phyloP scores from a whole-genome alignment of 2,113 vertebrate genomes.

The Python bivittatus region DNA sequence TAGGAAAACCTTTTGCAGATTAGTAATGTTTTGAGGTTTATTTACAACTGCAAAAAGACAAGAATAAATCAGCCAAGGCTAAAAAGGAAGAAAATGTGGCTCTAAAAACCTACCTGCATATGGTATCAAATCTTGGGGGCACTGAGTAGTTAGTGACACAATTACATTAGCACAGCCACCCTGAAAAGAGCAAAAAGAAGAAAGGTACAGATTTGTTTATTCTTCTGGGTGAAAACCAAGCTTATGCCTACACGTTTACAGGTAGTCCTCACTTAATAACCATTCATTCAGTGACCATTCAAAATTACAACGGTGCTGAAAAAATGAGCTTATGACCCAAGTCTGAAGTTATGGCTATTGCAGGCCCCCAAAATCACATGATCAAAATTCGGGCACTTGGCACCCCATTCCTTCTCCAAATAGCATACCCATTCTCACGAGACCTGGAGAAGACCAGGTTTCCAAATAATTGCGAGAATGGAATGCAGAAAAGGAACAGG shows the following conservation, averaged over 20 bases:
- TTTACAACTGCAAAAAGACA: not conserved
- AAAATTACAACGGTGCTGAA: no score
- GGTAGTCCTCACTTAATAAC: no score
- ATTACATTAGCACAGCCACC: conserved; percentile 97
- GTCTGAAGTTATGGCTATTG: no score
- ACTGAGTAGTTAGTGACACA: conserved; percentile 93
- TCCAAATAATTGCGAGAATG: not conserved
- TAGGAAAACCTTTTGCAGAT: not conserved
- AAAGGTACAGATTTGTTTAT: not conserved
- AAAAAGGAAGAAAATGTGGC: not conserved
- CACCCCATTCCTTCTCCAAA: no score
- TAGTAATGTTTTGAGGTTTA: not conserved
- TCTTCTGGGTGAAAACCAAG: not conserved
- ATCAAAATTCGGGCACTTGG: no score
- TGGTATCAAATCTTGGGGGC: conserved; percentile 92
- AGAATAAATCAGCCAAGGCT: not conserved
- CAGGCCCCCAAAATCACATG: no score
- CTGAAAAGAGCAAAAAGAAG: conserved; percentile 69
- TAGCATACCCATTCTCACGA: no score
- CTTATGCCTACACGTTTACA: not conserved
- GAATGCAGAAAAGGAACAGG: not conserved
- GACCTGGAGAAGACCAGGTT: not conserved
- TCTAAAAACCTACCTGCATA: conserved; percentile 82
- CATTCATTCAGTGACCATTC: no score
- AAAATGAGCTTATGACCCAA: no score